Base-by-base conservation (phyloP, 2,113 vertebrate genomes). In the Chaetura pelagica region DNA sequence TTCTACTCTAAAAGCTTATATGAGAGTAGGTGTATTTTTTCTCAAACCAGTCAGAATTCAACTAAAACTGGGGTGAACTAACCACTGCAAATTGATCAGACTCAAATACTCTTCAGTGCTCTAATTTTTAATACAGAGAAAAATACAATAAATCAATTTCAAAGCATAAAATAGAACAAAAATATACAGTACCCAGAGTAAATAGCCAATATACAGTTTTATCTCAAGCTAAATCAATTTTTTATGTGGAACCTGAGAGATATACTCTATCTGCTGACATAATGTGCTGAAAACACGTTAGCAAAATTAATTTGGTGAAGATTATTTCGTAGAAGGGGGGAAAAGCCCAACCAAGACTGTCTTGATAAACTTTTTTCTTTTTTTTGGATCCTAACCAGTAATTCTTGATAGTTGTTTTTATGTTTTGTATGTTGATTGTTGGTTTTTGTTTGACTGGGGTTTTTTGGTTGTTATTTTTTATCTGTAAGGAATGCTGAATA, bases 121-220 rank as follows among this genome's bases (percentile, higher is more conserved):
- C 91, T 97, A 91, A 96, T 95, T 97, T 97, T 96, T 97, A 95
- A 95, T 96, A 92, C 44, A 88, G 89, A 96, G 72, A 64, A 97
- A 96, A 97, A 96, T 93, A 96, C 57, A 92, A 97, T 75, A 96
- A 97, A 96, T 96, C 93, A 97, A 96, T 96, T 96, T 97, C 58
- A 96, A 97, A 97, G 85, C 96, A 95, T 96, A 97, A 95, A 97
- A 95, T 85, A 81, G 69, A 94, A 87, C 79, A 97, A 87, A 83
- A 96, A 94, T 95, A 89, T 48, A 89, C 71, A 96, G 68, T 91
- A 87, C 84, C 76, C 94, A 84, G 73, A 90, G 89, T 97, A 96
- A 96, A 96, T 95, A 96, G 74, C 73, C 92, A 96, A 87, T 95
- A 95, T 92, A 77, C 66, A 84, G 14, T 96, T 93, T 94, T 93